A percentile compares a stretch with the other conserved stretches of the same genome.
These are phyloP conservation scores for Pluvianellus socialis DNA, from an alignment of 2,113 vertebrate species.

Conservation along the genomic window DNA sequence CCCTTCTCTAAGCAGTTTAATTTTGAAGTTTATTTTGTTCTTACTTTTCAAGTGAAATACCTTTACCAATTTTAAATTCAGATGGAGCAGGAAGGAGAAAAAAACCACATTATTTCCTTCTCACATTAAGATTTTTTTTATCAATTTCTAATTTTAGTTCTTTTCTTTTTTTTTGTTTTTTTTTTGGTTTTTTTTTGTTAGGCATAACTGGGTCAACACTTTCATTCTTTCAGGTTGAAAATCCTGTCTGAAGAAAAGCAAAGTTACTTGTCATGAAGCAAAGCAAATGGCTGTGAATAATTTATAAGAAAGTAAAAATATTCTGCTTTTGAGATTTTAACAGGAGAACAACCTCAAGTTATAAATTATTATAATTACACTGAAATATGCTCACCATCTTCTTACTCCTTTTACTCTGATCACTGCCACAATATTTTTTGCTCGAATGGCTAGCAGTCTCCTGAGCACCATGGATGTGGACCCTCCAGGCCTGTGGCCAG, in stretches of 20 bases:
- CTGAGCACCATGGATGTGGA: fast-evolving
- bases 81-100: background rate
- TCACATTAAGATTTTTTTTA: background rate
- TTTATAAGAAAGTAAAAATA: slow-evolving; percentile 69
- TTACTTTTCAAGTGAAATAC: background rate
- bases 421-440: background rate
- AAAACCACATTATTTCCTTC: background rate
- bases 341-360: slow-evolving; percentile 43
- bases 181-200: slow-evolving; percentile 55
- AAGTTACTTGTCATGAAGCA: slow-evolving; percentile 53
- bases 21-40: background rate
- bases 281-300: slow-evolving; percentile 61
- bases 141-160: slow-evolving; percentile 40
- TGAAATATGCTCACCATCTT: background rate
- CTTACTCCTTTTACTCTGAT: background rate
- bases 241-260: slow-evolving; percentile 47
- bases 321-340: slow-evolving; percentile 60
- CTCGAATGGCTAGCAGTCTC: background rate
- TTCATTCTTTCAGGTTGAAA: slow-evolving; percentile 56
- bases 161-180: slow-evolving; percentile 21
- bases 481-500: background rate
- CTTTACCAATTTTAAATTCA: background rate
- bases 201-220: slow-evolving; percentile 59
- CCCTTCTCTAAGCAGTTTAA: background rate
- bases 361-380: slow-evolving; percentile 61